Conservation (phyloP, 2,888 invertebrate genomes). For the Megalurothrips usitatus region DNA sequence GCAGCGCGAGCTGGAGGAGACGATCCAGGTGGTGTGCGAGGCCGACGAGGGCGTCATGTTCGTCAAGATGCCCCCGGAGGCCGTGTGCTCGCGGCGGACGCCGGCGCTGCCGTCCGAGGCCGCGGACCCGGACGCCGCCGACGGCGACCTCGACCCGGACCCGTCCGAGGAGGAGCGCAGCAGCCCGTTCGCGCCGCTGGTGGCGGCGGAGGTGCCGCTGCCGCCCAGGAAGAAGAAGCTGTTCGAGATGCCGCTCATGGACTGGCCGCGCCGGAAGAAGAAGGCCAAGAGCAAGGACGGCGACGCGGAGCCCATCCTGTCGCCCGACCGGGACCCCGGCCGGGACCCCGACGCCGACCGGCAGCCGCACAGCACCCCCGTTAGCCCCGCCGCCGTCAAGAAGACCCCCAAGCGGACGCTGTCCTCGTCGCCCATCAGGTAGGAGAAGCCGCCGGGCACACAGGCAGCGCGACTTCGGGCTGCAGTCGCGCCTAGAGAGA, state of each 20-base stretch:
- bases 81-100: not conserved
- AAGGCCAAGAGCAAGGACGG: slow-evolving; percentile 20
- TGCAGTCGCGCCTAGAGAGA: too few species aligned
- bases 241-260: not conserved
- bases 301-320: slow-evolving; percentile 28
- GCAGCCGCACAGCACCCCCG: slow-evolving; percentile 70
- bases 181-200: slow-evolving; percentile 27
- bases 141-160: slow-evolving; percentile 69
- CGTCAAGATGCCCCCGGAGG: not conserved
- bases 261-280: slow-evolving; percentile 9
- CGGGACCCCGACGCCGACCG: slow-evolving; percentile 48
- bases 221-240: slow-evolving; percentile 18
- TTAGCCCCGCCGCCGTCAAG: slow-evolving; percentile 66
- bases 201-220: slow-evolving; percentile 28
- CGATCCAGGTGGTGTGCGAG: not conserved
- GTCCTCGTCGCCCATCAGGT: slow-evolving; percentile 73
- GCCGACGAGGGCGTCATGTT: not conserved
- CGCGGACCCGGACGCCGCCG: slow-evolving; percentile 53
- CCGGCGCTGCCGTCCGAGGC: too few species aligned
- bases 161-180: slow-evolving; percentile 46
- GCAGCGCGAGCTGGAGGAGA: too few species aligned
- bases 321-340: slow-evolving; percentile 19
- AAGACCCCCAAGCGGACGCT: slow-evolving; percentile 62
- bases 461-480: too few species aligned
- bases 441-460: too few species aligned